Evolutionary conservation across 2,888 invertebrate species (phyloP), one percentile per base, ranked within the genome.

Genomic region (Cremastinae sp.): DNA sequence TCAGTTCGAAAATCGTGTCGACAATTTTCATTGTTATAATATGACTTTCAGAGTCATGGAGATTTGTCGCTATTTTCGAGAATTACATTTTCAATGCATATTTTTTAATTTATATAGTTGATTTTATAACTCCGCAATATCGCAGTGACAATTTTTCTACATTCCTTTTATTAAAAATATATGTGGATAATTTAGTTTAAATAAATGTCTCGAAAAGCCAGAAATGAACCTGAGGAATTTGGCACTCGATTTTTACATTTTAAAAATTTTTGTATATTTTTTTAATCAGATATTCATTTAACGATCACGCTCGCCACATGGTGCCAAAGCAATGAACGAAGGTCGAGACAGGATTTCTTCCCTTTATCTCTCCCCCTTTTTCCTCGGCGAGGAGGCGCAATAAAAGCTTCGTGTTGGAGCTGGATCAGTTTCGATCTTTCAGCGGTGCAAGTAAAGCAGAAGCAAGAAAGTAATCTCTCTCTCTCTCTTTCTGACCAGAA

Each of bases 241-340:
- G 28, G 28, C 43, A 4, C 43, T 43, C 43, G n/a, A 7, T 16
- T 22, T 22, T 54, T 9, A 3, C 12, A 54, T 43, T 43, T n/a
- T 36, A 34, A n/a, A n/a, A 34, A 20, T 16, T 47, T 56, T 54
- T 61, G 36, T 66, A 72, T 56, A 72, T 54, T 70, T 66, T 61
- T 65, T 70, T 59, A 73, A 78, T 78, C 74, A 73, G 73, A 78
- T 74, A 78, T 78, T 56, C 75, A 58, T 74, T 75, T 74, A 71
- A 71, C 75, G 71, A 74, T 73, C 75, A 54, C 61, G 78, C 73
- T 72, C 78, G 71, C 78, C 74, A 56, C 78, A 76, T 75, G 78
- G 73, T 76, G 59, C 65, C 68, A 49, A 72, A 72, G 66, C 65
- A 59, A 65, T 70, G 38, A 69, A 59, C 58, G 49, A 54, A 16